Percentiles rank a stretch among this genome's conserved stretches.
phyloP scores from a whole-genome alignment of 2,113 vertebrate genomes.

The Oreochromis tanganicae region DNA sequence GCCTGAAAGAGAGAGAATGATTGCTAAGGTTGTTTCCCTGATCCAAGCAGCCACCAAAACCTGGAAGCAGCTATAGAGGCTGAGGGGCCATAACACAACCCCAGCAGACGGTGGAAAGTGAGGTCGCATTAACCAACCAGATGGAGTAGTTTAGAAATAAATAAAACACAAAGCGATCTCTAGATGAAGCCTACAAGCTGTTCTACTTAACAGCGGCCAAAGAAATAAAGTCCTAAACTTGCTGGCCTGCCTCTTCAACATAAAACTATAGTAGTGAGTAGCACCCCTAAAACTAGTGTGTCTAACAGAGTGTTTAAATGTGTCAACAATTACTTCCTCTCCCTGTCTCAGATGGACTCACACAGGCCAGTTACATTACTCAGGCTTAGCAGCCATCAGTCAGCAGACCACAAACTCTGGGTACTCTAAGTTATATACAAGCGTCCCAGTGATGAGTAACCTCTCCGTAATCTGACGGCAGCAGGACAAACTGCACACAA shows the following conservation, averaged over 20 bases:
- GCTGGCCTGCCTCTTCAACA: neutral
- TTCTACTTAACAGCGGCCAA: neutral
- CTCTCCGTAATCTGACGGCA: neutral
- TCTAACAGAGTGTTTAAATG: neutral
- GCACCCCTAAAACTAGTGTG: neutral
- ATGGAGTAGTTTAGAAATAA: neutral
- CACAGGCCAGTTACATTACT: neutral
- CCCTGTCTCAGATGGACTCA: rapidly evolving
- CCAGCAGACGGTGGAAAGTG: neutral
- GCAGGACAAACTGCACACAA: neutral
- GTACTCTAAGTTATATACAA: neutral
- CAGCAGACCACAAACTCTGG: neutral
- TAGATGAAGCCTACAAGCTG: neutral
- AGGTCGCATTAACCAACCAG: neutral
- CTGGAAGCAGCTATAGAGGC: neutral
- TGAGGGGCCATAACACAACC: neutral
- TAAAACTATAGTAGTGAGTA: neutral
- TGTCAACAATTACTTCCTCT: neutral
- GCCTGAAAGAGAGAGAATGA: neutral
- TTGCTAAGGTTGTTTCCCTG: neutral
- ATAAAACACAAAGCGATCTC: neutral
- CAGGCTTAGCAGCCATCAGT: neutral
- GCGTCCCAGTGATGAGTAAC: neutral
- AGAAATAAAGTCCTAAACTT: neutral
- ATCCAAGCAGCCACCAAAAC: neutral